Conservation (phyloP, 2,113 vertebrate species). For the Semnornis frantzii region DNA sequence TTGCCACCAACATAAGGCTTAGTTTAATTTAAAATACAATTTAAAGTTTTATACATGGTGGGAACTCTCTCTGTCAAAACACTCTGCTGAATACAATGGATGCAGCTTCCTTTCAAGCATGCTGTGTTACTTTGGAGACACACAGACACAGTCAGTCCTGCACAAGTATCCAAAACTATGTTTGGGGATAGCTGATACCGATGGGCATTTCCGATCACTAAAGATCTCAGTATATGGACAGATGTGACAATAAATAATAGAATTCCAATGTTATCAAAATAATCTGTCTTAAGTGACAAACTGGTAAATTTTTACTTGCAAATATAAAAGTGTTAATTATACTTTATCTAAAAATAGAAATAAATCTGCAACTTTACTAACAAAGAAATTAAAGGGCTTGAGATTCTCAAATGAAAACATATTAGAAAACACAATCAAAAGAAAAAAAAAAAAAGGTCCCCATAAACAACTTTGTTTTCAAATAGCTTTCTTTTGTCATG, state of each 20-base stretch:
- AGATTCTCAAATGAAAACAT: background rate
- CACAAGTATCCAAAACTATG: background rate
- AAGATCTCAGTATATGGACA: constrained; percentile 24
- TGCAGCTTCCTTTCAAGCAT: constrained; percentile 17
- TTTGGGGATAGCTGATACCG: background rate
- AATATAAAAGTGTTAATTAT: background rate
- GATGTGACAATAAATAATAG: constrained; percentile 20
- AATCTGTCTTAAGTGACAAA: constrained; percentile 14
- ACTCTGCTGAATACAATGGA: constrained; percentile 44
- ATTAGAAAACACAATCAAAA: background rate
- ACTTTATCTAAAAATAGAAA: background rate
- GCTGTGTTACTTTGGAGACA: background rate
- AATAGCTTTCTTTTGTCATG: constrained; percentile 51
- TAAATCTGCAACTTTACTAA: background rate
- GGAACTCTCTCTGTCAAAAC: constrained; percentile 62
- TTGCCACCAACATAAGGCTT: constrained; percentile 43
- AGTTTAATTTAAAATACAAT: constrained; percentile 66
- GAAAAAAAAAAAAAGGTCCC: background rate
- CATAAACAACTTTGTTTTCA: background rate
- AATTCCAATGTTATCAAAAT: constrained; percentile 6
- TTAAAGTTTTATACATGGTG: constrained; percentile 53
- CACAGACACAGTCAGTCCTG: background rate
- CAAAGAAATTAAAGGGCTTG: constrained; percentile 33
- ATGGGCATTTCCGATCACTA: background rate
- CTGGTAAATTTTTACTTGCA: background rate